Percentiles rank a stretch among this genome's conserved stretches.
These are phyloP conservation scores for Muscidifurax raptorellus DNA, from an alignment of 1,140 invertebrate species.

Conservation along the genomic window DNA sequence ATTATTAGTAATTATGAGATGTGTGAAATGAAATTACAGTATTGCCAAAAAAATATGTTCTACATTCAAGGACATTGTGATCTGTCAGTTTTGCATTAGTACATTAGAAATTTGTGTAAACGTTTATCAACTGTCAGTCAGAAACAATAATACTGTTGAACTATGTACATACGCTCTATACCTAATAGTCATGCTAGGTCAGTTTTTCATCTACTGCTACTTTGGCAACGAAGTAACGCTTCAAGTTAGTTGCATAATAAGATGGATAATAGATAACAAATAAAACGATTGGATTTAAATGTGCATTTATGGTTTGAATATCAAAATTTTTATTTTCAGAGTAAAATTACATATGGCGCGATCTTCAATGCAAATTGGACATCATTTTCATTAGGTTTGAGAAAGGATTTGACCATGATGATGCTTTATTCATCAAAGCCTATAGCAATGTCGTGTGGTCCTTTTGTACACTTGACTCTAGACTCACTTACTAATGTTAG, in stretches of 20 bases:
- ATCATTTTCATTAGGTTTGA: background rate
- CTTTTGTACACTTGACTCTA: background rate
- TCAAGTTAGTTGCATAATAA: background rate
- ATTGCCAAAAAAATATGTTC: conserved; percentile 8
- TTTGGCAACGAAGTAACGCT: conserved; percentile 20
- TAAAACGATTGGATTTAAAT: background rate
- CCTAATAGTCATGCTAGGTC: background rate
- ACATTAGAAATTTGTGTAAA: conserved; percentile 6
- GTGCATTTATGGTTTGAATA: background rate
- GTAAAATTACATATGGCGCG: background rate
- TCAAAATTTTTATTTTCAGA: background rate
- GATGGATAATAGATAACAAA: no score
- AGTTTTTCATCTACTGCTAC: conserved; percentile 18
- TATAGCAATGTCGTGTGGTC: background rate
- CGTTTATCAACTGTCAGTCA: conserved; percentile 3
- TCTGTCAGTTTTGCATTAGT: conserved; percentile 15
- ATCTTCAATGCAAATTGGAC: background rate
- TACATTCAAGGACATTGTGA: conserved; percentile 16
- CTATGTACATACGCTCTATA: background rate
- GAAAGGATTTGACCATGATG: background rate
- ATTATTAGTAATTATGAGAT: background rate
- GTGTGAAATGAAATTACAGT: conserved; percentile 6
- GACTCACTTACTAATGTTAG: conserved; percentile 6
- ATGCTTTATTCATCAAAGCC: background rate
- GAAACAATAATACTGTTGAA: background rate